Evolutionary conservation across 2,113 vertebrate genomes (phyloP).

Genomic region (Triplophysa dalaica): DNA sequence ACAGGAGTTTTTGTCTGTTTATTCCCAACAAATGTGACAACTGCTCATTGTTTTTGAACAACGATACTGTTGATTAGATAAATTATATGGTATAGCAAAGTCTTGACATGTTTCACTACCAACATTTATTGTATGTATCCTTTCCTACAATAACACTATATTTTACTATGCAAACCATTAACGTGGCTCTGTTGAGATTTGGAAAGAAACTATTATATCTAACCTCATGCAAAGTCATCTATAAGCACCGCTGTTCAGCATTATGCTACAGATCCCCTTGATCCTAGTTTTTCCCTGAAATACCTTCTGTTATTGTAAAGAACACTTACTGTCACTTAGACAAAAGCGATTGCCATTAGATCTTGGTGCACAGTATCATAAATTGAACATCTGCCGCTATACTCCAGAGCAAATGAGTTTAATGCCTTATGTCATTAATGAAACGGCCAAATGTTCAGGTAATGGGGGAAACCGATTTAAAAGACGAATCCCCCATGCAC

Average conservation of each 20-base stretch:
- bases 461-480: not conserved
- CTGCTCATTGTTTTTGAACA: not conserved
- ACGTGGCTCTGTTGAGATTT: not conserved
- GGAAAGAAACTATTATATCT: not conserved
- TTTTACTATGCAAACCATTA: not conserved
- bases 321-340: not conserved
- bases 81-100: too few species aligned
- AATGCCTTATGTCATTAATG: not conserved
- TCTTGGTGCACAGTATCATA: not conserved
- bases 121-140: too few species aligned
- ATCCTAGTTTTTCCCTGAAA: not conserved
- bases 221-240: not conserved
- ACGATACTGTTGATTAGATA: too few species aligned
- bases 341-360: not conserved
- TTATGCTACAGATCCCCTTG: not conserved
- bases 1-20: slow-evolving; percentile 14
- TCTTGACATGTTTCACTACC: too few species aligned
- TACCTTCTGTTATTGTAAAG: not conserved
- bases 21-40: slow-evolving; percentile 28
- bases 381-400: slow-evolving; percentile 1
- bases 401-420: too few species aligned
- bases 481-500: not conserved
- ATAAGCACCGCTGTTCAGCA: not conserved
- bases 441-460: slow-evolving; percentile 1
- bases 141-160: too few species aligned